Evolutionary conservation across 2,888 invertebrate species (phyloP).

Genomic region (Corythucha ciliata): DNA sequence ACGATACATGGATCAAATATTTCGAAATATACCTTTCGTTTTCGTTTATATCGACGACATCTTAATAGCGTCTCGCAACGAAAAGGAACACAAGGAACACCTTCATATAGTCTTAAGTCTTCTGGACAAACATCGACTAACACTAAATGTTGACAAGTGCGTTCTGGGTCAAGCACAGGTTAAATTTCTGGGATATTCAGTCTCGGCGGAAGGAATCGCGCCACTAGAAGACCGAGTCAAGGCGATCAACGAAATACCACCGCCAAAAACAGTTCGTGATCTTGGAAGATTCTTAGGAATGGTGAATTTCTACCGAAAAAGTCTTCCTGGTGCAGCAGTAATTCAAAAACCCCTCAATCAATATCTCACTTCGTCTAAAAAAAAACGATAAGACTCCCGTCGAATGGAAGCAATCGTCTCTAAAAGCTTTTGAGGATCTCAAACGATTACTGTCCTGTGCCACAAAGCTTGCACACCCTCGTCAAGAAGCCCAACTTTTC

Average conservation of each 20-base stretch:
- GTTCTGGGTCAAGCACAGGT: conserved; percentile 17
- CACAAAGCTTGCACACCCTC: conserved; percentile 39
- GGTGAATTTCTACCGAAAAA: conserved; percentile 41
- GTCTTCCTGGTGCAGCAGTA: no score
- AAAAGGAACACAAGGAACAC: conserved; percentile 32
- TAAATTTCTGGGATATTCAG: conserved; percentile 26
- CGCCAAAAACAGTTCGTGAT: conserved; percentile 32
- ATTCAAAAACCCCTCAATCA: no score
- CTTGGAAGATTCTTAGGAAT: conserved; percentile 39
- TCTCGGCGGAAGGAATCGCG: conserved; percentile 23
- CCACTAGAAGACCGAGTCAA: conserved; percentile 21
- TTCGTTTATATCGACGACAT: conserved; percentile 39
- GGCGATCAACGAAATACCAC: conserved; percentile 21
- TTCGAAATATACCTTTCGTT: conserved; percentile 31
- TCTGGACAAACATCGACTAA: conserved; percentile 30
- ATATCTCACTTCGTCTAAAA: background rate
- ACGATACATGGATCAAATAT: conserved; percentile 33
- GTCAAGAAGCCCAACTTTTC: conserved; percentile 23
- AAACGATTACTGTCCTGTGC: conserved; percentile 37
- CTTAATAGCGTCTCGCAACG: conserved; percentile 32
- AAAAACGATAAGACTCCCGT: conserved; percentile 11
- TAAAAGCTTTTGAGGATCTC: conserved; percentile 34
- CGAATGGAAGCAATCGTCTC: conserved; percentile 29
- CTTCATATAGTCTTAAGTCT: conserved; percentile 27
- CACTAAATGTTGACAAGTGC: conserved; percentile 34